Evolutionary conservation across 2,113 vertebrate species (phyloP), one percentile per base, ranked within the genome.

Genomic region (Spea bombifrons): DNA sequence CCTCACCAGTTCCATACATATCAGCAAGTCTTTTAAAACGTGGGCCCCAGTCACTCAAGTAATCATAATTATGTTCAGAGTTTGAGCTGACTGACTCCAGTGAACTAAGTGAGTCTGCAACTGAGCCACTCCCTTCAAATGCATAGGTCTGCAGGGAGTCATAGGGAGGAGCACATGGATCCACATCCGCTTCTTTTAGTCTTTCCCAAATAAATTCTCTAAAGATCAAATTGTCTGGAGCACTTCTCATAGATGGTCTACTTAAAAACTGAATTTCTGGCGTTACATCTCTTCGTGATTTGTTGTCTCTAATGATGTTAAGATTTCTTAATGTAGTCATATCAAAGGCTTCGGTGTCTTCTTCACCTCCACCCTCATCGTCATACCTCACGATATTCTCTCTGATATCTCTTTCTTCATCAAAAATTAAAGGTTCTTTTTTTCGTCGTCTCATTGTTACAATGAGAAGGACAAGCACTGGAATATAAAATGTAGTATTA

Each of bases 21-120:
- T 98, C 97, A 0, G 97, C 95, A n/a, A 99, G 93, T 84, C 97
- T 94, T 87, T 97, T 95, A 83, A 99, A 98, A 4, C 94, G 96
- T 0, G 97, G 97, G 0, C 97, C 97, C 96, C 97, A 98, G 91
- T 94, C 95, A 89, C 94, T 96, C 68, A 99, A 94, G 85, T 98
- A 97, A 88, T 98, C 97, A 0, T 97, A 98, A 88, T 95, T 97
- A 90, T 99, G 97, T 80, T 99, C 97, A 57, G 97, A 98, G 91
- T 96, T 96, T 80, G 96, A 94, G 86, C 95, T 96, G 85, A 96
- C 87, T 0, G 96, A 98, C 86, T 98, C 97, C 83, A 99, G 87
- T 0, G 96, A 98, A 82, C 96, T 98, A 75, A 99, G 94, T 0
- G 97, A 98, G 70, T 96, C 97, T 0, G 97, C 97, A 43, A 97